A percentile compares a stretch with the other conserved stretches of the same genome.
Conservation (phyloP, 2,113 vertebrate genomes). For the Odobenus rosmarus region DNA sequence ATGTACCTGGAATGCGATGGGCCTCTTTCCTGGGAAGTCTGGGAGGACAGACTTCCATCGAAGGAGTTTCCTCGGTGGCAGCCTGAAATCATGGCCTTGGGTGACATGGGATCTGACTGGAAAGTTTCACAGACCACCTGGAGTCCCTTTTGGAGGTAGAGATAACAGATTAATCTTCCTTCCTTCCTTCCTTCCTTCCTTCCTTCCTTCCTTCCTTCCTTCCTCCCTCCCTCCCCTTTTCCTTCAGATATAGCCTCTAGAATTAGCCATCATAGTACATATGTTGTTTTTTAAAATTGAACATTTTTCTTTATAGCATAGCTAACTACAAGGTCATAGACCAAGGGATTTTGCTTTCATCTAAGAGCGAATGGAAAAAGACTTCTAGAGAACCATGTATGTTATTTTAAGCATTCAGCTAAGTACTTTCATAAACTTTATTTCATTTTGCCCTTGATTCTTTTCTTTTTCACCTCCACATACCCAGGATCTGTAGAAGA, state of each 20-base stretch:
- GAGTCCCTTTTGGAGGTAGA: conserved; percentile 87
- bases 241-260: not conserved
- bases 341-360: not conserved
- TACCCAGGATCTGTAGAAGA: not conserved
- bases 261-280: not conserved
- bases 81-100: conserved; percentile 89
- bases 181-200: not conserved
- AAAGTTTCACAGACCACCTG: conserved; percentile 95
- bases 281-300: not conserved
- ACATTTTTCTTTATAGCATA: not conserved
- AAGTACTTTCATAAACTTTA: not conserved
- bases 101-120: conserved; percentile 90
- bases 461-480: not conserved
- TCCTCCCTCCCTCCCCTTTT: not conserved
- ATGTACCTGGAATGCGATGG: conserved; percentile 93
- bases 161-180: not conserved
- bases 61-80: conserved; percentile 96
- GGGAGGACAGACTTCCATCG: conserved; percentile 93
- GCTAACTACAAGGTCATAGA: not conserved
- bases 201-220: not conserved
- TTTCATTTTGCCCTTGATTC: conserved; percentile 26
- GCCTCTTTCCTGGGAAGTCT: conserved; percentile 89
- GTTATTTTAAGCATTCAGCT: not conserved
- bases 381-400: not conserved
- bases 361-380: not conserved